A percentile compares a stretch with the other conserved stretches of the same genome.
Evolutionary conservation across 1,140 invertebrate genomes (phyloP).

Genomic region (Piezodorus guildinii): DNA sequence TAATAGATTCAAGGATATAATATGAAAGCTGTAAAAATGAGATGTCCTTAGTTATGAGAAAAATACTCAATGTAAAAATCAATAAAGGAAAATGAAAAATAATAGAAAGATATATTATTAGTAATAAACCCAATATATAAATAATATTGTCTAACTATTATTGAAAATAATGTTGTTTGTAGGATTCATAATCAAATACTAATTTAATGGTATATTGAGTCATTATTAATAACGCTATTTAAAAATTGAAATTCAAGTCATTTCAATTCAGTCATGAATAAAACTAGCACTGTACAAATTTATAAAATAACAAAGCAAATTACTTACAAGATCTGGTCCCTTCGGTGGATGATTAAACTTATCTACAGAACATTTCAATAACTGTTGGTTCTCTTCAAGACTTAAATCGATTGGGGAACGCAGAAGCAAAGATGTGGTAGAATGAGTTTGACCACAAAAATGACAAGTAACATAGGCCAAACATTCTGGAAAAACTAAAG

Average conservation of each 20-base stretch:
- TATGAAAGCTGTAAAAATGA: too few relatives aligned
- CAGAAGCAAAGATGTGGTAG: slow-evolving; percentile 12
- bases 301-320: background rate
- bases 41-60: too few relatives aligned
- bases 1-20: too few relatives aligned
- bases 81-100: too few relatives aligned
- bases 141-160: too few relatives aligned
- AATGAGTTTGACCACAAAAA: slow-evolving; percentile 26
- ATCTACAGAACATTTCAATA: background rate
- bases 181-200: background rate
- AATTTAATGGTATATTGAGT: too few relatives aligned
- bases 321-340: slow-evolving; percentile 26
- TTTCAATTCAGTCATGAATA: too few relatives aligned
- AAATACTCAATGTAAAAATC: too few relatives aligned
- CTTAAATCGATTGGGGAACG: slow-evolving; percentile 19
- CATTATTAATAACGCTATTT: background rate
- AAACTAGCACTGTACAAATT: background rate
- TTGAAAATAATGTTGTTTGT: too few relatives aligned
- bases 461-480: slow-evolving; percentile 23
- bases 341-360: slow-evolving; percentile 22
- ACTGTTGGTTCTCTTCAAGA: slow-evolving; percentile 3
- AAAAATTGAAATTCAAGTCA: background rate
- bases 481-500: slow-evolving; percentile 21
- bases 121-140: too few relatives aligned
- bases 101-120: too few relatives aligned